Percentiles rank a stretch among this genome's conserved stretches.
Conservation (phyloP, 2,888 invertebrate species). For the Hypomecis atomaria region DNA sequence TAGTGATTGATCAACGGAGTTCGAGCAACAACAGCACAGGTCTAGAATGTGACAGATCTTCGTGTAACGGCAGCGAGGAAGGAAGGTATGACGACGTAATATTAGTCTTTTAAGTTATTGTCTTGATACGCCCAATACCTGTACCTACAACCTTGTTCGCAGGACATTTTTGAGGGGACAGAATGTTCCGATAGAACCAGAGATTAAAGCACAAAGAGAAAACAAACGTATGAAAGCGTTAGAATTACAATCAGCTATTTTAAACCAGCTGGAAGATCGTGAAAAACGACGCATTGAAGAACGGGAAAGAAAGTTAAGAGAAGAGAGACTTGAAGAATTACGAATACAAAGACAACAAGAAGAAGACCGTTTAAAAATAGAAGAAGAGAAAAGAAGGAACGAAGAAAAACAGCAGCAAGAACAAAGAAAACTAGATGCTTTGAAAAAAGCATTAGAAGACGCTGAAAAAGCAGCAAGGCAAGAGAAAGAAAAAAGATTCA, state of each 20-base stretch:
- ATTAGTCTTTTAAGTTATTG: background rate
- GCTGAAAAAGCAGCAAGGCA: slow-evolving; percentile 90
- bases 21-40: slow-evolving; percentile 73
- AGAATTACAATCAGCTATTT: slow-evolving; percentile 94
- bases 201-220: slow-evolving; percentile 92
- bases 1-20: slow-evolving; percentile 84
- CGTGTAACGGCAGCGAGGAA: slow-evolving; percentile 78
- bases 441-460: slow-evolving; percentile 91
- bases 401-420: slow-evolving; percentile 90
- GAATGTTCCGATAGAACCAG: slow-evolving; percentile 92
- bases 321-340: slow-evolving; percentile 93
- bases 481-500: slow-evolving; percentile 85
- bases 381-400: slow-evolving; percentile 88
- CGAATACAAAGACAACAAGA: slow-evolving; percentile 90
- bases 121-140: background rate
- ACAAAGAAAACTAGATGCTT: slow-evolving; percentile 88
- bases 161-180: slow-evolving; percentile 92
- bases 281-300: slow-evolving; percentile 91
- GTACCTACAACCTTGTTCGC: slow-evolving; percentile 43
- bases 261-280: slow-evolving; percentile 93
- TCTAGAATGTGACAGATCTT: slow-evolving; percentile 75
- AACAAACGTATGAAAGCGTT: slow-evolving; percentile 92
- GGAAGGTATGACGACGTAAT: slow-evolving; percentile 62
- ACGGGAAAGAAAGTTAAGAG: slow-evolving; percentile 88
- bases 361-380: slow-evolving; percentile 87